A percentile compares a stretch with the other conserved stretches of the same genome.
Conservation (phyloP, 1,140 invertebrate genomes). For the Galendromus occidentalis region DNA sequence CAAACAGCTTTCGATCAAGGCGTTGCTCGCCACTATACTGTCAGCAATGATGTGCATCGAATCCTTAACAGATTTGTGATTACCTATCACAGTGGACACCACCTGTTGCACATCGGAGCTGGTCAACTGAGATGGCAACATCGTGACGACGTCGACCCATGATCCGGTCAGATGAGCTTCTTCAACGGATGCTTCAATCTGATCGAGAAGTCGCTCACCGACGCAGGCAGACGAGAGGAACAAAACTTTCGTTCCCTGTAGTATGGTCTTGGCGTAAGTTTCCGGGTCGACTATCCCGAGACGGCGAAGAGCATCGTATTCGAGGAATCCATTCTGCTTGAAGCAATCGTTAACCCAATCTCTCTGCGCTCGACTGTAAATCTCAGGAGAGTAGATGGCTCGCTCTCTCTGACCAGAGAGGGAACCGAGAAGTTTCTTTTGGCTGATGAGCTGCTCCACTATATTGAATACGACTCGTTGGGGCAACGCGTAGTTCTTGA, state of each 20-base stretch:
- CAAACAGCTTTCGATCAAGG: conserved; percentile 45
- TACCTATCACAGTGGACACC: conserved; percentile 15
- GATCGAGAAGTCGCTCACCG: conserved; percentile 47
- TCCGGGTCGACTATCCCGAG: conserved; percentile 70
- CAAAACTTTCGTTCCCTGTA: conserved; percentile 40
- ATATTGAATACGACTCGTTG: conserved; percentile 23
- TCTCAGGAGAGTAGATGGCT: conserved; percentile 63
- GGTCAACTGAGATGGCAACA: conserved; percentile 22
- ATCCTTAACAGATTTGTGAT: conserved; percentile 16
- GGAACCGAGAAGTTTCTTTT: conserved; percentile 47
- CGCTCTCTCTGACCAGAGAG: conserved; percentile 42
- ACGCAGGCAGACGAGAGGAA: conserved; percentile 51
- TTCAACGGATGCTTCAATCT: conserved; percentile 60
- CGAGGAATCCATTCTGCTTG: conserved; percentile 76
- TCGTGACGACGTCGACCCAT: conserved; percentile 49
- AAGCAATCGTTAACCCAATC: conserved; percentile 83
- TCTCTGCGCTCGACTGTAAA: conserved; percentile 63
- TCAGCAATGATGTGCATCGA: conserved; percentile 25
- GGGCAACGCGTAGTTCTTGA: conserved; percentile 53
- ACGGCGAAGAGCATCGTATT: conserved; percentile 69
- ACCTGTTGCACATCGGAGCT: conserved; percentile 19
- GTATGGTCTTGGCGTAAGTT: conserved; percentile 51
- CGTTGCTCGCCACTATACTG: conserved; percentile 34
- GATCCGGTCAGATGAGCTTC: conserved; percentile 51
- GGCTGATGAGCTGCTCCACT: conserved; percentile 41